phyloP scores from a whole-genome alignment of 2,797 vertebrate species.

The Coccyzus lansbergi region DNA sequence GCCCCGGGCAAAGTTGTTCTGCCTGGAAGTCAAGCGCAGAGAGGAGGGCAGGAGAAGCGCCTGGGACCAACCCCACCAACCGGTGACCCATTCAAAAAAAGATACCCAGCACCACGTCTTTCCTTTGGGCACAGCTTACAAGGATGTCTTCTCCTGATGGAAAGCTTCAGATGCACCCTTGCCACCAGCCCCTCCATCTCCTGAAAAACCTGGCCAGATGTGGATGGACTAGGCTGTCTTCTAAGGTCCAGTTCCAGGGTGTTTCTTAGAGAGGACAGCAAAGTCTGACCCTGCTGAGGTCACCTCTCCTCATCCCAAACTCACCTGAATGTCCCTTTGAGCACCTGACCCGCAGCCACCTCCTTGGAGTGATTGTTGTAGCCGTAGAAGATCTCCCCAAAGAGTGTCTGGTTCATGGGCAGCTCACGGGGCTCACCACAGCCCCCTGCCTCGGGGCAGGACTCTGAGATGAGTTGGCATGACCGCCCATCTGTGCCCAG shows the following conservation, averaged over 20 bases:
- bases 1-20: conserved; percentile 96
- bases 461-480: conserved; percentile 91
- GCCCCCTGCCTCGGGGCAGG: conserved; percentile 88
- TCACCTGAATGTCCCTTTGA: conserved; percentile 96
- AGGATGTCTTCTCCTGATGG: neutral
- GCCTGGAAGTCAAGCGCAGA: conserved; percentile 78
- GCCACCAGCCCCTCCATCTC: neutral
- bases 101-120: neutral
- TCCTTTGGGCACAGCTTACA: neutral
- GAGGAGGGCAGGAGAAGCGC: neutral
- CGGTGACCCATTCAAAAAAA: neutral
- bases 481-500: conserved; percentile 90
- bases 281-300: neutral
- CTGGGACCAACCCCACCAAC: neutral
- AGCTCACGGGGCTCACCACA: conserved; percentile 88
- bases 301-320: neutral
- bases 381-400: conserved; percentile 96
- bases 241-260: neutral
- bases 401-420: conserved; percentile 95
- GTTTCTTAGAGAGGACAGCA: neutral
- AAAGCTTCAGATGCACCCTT: neutral
- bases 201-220: neutral
- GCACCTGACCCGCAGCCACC: conserved; percentile 89
- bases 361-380: conserved; percentile 96
- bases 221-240: neutral